Percentiles rank a stretch among this genome's conserved stretches.
Evolutionary conservation across 23 tunicate species (phyloP).

Genomic region (Trididemnum miniatum): DNA sequence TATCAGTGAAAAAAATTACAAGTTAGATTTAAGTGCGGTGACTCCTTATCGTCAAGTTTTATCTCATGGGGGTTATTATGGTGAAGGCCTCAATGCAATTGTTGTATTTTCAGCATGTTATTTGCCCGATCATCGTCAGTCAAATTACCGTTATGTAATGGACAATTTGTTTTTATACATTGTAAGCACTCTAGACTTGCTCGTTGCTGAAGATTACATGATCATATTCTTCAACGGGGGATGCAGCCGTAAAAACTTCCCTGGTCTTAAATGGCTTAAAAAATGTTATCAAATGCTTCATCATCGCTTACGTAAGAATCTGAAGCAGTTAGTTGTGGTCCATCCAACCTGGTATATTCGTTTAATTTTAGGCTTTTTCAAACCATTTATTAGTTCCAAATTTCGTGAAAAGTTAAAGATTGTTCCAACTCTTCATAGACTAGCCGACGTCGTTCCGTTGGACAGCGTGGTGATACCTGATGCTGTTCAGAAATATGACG

Average conservation of each 20-base stretch:
- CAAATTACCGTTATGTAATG: conserved; percentile 79
- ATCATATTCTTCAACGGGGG: conserved; percentile 93
- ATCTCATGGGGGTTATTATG: conserved; percentile 96
- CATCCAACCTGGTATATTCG: conserved; percentile 91
- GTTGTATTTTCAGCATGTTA: conserved; percentile 96
- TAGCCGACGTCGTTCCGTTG: conserved; percentile 70
- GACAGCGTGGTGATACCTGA: conserved; percentile 82
- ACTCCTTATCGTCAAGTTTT: conserved; percentile 84
- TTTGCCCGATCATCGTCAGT: conserved; percentile 59
- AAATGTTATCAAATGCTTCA: conserved; percentile 90
- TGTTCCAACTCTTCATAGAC: conserved; percentile 48
- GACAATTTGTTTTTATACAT: conserved; percentile 89
- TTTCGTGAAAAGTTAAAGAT: conserved; percentile 70
- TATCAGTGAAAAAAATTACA: conserved; percentile 76
- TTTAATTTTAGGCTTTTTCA: conserved; percentile 62
- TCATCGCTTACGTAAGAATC: conserved; percentile 84
- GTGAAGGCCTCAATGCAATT: conserved; percentile 93
- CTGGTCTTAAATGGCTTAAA: conserved; percentile 78
- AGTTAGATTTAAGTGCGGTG: conserved; percentile 70
- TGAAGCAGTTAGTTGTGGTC: conserved; percentile 68
- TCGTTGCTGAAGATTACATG: conserved; percentile 95
- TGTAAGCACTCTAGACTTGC: conserved; percentile 83
- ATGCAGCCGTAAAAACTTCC: conserved; percentile 73
- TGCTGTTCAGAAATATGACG: conserved; percentile 69
- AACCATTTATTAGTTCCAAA: conserved; percentile 86